Conservation (phyloP, 2,888 invertebrate genomes). For the Halocaridina rubra region DNA sequence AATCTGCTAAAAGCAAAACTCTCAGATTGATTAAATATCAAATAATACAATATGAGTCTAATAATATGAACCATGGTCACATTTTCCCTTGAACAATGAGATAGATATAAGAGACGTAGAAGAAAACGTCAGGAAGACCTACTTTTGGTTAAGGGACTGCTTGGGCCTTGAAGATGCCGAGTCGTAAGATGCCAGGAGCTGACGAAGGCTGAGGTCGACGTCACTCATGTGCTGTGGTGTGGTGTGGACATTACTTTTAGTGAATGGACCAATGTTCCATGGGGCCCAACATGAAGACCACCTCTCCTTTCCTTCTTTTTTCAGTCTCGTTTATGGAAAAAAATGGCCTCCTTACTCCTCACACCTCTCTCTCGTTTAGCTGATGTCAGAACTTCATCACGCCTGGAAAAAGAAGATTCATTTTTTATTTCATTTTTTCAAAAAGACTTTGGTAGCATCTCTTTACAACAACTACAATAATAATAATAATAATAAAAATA, state of each 20-base stretch:
- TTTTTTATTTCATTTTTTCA: too few relatives aligned
- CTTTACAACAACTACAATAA: too few relatives aligned
- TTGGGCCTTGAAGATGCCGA: slow-evolving; percentile 33
- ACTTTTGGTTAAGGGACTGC: slow-evolving; percentile 39
- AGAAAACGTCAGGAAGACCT: not conserved
- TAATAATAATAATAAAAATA: too few relatives aligned
- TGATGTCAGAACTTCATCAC: slow-evolving; percentile 46
- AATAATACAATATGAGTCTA: too few relatives aligned
- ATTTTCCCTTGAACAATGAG: too few relatives aligned
- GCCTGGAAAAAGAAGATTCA: too few relatives aligned
- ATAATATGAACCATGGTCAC: too few relatives aligned
- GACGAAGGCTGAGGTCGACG: slow-evolving; percentile 46
- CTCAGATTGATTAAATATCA: too few relatives aligned
- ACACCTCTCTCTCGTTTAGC: slow-evolving; percentile 1
- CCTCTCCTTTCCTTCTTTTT: not conserved
- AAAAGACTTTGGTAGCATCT: too few relatives aligned
- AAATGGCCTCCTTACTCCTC: slow-evolving; percentile 17
- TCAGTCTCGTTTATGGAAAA: not conserved
- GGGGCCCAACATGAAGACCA: not conserved
- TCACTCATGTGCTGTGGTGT: slow-evolving; percentile 55
- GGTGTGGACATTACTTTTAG: not conserved
- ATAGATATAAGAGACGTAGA: too few relatives aligned
- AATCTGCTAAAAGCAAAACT: too few relatives aligned
- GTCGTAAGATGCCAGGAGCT: slow-evolving; percentile 51
- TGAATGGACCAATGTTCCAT: slow-evolving; percentile 20